A percentile compares a stretch with the other conserved stretches of the same genome.
phyloP scores from a whole-genome alignment of 2,113 vertebrate species.

The Verasper variegatus region DNA sequence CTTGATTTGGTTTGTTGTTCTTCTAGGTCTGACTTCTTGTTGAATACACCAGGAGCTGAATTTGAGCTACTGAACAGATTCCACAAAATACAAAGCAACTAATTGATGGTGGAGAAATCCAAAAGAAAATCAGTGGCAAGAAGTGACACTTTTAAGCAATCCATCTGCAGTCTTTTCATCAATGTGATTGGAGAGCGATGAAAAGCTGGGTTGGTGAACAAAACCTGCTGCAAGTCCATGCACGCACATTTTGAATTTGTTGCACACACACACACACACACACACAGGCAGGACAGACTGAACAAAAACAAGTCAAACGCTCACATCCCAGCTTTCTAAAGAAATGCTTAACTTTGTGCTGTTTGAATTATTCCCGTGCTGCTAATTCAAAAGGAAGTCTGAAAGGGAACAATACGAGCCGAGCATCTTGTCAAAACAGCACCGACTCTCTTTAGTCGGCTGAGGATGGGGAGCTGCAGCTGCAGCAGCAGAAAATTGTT shows the following conservation, averaged over 20 bases:
- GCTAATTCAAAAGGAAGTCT: constrained; percentile 38
- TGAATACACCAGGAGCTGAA: not conserved
- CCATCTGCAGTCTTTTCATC: constrained; percentile 22
- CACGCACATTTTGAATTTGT: not conserved
- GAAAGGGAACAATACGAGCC: constrained; percentile 39
- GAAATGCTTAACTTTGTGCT: constrained; percentile 34
- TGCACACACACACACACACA: not conserved
- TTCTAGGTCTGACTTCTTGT: constrained; percentile 23
- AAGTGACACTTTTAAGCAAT: constrained; percentile 32
- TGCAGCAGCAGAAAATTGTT: constrained; percentile 39
- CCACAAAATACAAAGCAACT: constrained; percentile 13
- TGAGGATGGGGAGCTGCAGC: constrained; percentile 34
- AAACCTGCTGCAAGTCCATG: not conserved
- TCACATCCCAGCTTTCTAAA: not conserved
- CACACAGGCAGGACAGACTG: not conserved
- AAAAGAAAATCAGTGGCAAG: constrained; percentile 22
- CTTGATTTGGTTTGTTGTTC: constrained; percentile 40
- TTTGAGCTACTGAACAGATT: not conserved
- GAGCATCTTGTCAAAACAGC: constrained; percentile 54
- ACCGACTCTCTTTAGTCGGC: constrained; percentile 12
- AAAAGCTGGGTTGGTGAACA: constrained; percentile 21
- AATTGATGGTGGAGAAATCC: constrained; percentile 24
- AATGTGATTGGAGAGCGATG: not conserved
- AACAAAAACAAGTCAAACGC: constrained; percentile 24
- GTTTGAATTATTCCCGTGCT: constrained; percentile 47